phyloP scores from a whole-genome alignment of 2,888 invertebrate genomes.

The Apamea monoglypha region DNA sequence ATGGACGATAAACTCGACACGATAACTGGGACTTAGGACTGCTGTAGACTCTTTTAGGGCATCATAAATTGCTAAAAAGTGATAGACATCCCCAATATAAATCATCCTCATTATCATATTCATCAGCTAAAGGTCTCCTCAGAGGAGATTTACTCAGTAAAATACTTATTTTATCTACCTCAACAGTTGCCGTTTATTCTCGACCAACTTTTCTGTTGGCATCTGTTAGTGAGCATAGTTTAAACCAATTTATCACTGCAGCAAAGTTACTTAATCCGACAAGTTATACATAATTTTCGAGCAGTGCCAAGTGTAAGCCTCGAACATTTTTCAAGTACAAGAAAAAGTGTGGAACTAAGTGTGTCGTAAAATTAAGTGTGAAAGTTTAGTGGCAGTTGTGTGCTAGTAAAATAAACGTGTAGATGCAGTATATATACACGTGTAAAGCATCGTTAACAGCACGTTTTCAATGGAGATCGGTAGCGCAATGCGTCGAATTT shows the following conservation, averaged over 20 bases:
- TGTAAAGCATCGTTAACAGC: slow-evolving; percentile 35
- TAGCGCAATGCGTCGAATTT: slow-evolving; percentile 64
- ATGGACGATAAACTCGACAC: no score
- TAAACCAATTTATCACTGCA: slow-evolving; percentile 5
- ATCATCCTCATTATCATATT: no score
- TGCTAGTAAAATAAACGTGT: slow-evolving; percentile 21
- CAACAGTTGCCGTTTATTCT: background rate
- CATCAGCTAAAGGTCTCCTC: background rate
- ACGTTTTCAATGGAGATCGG: slow-evolving; percentile 38
- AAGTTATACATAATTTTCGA: slow-evolving; percentile 4
- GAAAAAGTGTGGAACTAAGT: slow-evolving; percentile 20
- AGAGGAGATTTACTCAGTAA: background rate
- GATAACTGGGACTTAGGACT: no score
- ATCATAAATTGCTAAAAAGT: background rate
- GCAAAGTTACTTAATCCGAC: background rate
- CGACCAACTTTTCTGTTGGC: background rate
- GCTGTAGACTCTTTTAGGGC: no score
- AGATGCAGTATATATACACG: background rate
- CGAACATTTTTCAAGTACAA: slow-evolving; percentile 13
- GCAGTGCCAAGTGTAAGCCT: slow-evolving; percentile 3
- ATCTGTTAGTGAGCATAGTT: background rate
- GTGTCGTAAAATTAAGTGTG: slow-evolving; percentile 24
- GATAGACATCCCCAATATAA: background rate
- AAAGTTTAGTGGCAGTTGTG: slow-evolving; percentile 30
- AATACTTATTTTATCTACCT: background rate